Evolutionary conservation across 2,888 invertebrate species (phyloP).

Genomic region (Muschampia plurimacula): DNA sequence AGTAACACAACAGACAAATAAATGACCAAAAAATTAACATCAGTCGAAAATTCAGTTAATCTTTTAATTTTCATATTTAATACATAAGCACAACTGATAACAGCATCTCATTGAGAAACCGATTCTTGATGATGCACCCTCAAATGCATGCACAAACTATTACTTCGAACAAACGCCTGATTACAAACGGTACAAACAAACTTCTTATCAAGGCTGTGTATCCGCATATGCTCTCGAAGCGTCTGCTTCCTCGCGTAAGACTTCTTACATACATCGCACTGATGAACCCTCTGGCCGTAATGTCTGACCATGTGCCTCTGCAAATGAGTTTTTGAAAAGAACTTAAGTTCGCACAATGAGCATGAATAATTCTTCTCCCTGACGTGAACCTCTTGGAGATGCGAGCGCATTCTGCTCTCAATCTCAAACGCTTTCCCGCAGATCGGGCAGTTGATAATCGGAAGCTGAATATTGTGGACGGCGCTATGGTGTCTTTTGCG

Average conservation of each 20-base stretch:
- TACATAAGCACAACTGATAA: background rate
- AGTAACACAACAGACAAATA: background rate
- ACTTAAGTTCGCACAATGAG: constrained; percentile 77
- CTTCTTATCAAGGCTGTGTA: constrained; percentile 64
- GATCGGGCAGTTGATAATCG: constrained; percentile 63
- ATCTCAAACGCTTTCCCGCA: constrained; percentile 68
- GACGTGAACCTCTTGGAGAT: constrained; percentile 75
- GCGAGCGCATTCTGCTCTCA: constrained; percentile 67
- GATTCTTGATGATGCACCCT: constrained; percentile 60
- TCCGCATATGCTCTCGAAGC: constrained; percentile 69
- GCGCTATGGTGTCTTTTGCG: constrained; percentile 65
- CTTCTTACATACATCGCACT: constrained; percentile 79
- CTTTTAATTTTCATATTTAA: background rate
- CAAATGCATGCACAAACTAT: constrained; percentile 64
- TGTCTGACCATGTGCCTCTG: constrained; percentile 83
- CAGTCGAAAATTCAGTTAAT: background rate
- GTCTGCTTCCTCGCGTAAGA: constrained; percentile 76
- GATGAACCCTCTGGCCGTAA: constrained; percentile 73
- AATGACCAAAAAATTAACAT: background rate
- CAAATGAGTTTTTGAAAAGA: constrained; percentile 80
- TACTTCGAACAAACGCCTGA: constrained; percentile 66
- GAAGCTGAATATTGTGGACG: constrained; percentile 59
- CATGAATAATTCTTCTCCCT: constrained; percentile 77
- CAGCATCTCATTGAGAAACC: constrained; percentile 39
- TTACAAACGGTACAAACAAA: constrained; percentile 60